Evolutionary conservation across 1,140 invertebrate species (phyloP).

Genomic region (Drosophila pseudoobscura): DNA sequence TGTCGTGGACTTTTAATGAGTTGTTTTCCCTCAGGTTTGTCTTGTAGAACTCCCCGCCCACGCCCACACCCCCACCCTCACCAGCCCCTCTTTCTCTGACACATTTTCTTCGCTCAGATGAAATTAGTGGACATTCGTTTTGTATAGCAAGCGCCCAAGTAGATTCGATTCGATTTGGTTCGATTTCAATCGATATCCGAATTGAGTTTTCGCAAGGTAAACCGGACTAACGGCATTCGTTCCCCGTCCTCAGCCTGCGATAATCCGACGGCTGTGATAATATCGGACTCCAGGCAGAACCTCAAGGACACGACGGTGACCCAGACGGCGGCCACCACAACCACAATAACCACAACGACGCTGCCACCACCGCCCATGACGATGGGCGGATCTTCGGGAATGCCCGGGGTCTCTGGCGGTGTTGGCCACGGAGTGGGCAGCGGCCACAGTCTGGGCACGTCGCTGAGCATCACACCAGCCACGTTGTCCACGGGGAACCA

Average conservation of each 20-base stretch:
- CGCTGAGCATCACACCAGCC: constrained; percentile 60
- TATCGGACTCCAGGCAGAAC: constrained; percentile 82
- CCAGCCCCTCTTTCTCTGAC: constrained; percentile 17
- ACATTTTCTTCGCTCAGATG: constrained; percentile 35
- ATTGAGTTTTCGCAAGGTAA: constrained; percentile 29
- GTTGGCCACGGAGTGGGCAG: constrained; percentile 39
- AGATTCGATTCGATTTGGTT: constrained; percentile 1
- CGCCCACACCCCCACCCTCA: not conserved
- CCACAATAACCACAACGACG: constrained; percentile 68
- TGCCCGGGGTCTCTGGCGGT: constrained; percentile 30
- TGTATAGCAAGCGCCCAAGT: constrained; percentile 47
- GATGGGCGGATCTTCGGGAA: constrained; percentile 32
- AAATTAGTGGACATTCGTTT: constrained; percentile 40
- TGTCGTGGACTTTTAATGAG: constrained; percentile 54
- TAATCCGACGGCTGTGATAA: constrained; percentile 82
- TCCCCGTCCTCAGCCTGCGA: constrained; percentile 63
- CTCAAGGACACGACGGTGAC: constrained; percentile 80
- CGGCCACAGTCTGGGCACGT: constrained; percentile 58
- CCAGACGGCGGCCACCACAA: constrained; percentile 69
- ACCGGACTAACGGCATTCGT: constrained; percentile 22
- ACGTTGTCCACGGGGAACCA: constrained; percentile 87
- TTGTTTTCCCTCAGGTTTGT: constrained; percentile 48
- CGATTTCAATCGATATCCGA: constrained; percentile 4
- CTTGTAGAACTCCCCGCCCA: constrained; percentile 22
- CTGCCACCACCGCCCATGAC: constrained; percentile 49